Evolutionary conservation across 2,797 vertebrate genomes (phyloP).

Genomic region (Sciurus carolinensis): DNA sequence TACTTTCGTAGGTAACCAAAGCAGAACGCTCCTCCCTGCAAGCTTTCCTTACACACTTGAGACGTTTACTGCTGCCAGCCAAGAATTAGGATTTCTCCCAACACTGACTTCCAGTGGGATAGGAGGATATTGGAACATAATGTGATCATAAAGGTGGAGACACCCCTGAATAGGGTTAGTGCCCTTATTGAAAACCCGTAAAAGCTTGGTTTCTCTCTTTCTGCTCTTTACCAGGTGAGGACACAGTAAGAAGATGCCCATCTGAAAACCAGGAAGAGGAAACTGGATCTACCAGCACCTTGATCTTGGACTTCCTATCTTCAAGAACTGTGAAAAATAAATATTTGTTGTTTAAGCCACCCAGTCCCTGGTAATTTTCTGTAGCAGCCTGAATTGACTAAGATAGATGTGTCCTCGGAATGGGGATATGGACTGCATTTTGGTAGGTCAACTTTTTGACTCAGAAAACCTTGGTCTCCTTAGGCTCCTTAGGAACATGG

Average conservation of each 20-base stretch:
- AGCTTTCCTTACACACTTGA: no score
- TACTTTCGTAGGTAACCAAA: no score
- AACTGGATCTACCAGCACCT: neutral
- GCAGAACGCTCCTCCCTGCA: no score
- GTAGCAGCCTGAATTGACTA: neutral
- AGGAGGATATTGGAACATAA: neutral
- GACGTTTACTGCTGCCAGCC: no score
- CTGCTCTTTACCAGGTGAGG: neutral
- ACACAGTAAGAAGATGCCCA: neutral
- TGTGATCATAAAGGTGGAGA: neutral
- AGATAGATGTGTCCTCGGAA: neutral
- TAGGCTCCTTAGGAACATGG: neutral
- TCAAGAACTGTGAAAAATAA: neutral
- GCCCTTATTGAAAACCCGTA: neutral
- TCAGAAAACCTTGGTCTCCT: slow-evolving; percentile 4
- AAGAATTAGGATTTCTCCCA: no score
- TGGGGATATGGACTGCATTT: neutral
- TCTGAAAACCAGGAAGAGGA: neutral
- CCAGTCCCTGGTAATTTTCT: neutral
- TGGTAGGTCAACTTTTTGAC: neutral
- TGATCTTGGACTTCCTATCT: neutral
- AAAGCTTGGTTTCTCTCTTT: neutral
- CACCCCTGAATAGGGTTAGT: neutral
- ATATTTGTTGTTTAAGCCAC: neutral
- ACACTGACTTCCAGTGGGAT: neutral